phyloP scores from a whole-genome alignment of 2,113 vertebrate genomes.

The Leucoraja erinaceus region DNA sequence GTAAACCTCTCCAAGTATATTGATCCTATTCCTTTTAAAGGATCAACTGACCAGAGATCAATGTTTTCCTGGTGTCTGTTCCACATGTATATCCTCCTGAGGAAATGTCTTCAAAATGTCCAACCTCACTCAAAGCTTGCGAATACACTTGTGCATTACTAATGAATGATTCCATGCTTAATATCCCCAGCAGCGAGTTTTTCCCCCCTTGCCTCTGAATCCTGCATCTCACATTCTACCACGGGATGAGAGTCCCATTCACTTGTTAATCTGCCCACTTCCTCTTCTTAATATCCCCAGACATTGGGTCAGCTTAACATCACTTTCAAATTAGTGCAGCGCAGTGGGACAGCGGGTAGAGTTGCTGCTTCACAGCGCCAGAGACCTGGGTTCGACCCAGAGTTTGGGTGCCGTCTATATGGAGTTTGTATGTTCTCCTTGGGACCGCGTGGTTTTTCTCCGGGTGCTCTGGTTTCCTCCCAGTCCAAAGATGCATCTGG shows the following conservation, averaged over 20 bases:
- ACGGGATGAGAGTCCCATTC: background rate
- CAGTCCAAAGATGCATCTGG: too few species aligned
- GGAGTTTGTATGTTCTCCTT: too few species aligned
- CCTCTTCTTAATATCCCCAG: background rate
- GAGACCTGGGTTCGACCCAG: too few species aligned
- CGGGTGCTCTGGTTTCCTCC: too few species aligned
- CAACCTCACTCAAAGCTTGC: background rate
- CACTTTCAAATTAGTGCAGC: background rate
- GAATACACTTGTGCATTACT: background rate
- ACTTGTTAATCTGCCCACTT: background rate
- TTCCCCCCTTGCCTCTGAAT: background rate
- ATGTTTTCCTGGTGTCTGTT: background rate
- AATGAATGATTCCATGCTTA: background rate
- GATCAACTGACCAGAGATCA: background rate
- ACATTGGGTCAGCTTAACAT: background rate
- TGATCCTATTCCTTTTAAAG: slow-evolving; percentile 24
- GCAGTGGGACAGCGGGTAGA: too few species aligned
- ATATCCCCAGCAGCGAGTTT: background rate
- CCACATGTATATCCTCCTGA: background rate
- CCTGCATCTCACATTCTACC: background rate
- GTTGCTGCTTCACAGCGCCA: too few species aligned
- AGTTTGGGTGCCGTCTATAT: too few species aligned
- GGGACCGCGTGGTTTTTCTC: too few species aligned
- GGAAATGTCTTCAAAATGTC: background rate
- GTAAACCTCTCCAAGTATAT: background rate